These are phyloP conservation scores for Diuraphis noxia DNA, from an alignment of 1,140 invertebrate species.

Conservation along the genomic window DNA sequence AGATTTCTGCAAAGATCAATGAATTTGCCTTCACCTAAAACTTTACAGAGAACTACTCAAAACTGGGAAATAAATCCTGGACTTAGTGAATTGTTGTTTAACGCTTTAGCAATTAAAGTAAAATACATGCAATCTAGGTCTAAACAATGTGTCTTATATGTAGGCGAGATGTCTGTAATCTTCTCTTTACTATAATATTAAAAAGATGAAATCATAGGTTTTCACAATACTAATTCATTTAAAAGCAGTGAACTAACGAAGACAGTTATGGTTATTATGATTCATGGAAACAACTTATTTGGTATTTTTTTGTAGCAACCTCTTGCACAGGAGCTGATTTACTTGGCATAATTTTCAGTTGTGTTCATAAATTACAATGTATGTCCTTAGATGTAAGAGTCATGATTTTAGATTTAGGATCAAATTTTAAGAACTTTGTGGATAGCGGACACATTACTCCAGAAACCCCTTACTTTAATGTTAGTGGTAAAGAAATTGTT, in stretches of 20 bases:
- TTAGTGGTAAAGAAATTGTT: background rate
- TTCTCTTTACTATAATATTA: background rate
- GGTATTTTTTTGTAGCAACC: background rate
- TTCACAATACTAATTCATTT: background rate
- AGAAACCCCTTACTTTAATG: too few relatives aligned
- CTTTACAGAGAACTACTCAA: background rate
- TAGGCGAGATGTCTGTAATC: background rate
- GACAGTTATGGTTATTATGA: background rate
- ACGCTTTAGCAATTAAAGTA: background rate
- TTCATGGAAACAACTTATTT: background rate
- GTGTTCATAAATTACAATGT: background rate
- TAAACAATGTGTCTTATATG: background rate
- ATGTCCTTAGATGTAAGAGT: too few relatives aligned
- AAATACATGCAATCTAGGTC: background rate
- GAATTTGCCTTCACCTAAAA: background rate
- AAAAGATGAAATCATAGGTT: background rate
- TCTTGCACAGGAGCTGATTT: background rate
- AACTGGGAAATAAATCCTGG: background rate
- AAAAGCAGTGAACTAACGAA: background rate
- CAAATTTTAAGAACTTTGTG: too few relatives aligned
- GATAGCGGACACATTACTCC: too few relatives aligned
- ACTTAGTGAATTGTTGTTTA: background rate
- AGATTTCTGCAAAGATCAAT: background rate
- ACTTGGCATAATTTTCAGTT: too few relatives aligned
- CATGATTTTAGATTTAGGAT: too few relatives aligned